Percentiles rank a stretch among this genome's conserved stretches.
phyloP scores from a whole-genome alignment of 2,888 invertebrate genomes.

The Graphium colonna region DNA sequence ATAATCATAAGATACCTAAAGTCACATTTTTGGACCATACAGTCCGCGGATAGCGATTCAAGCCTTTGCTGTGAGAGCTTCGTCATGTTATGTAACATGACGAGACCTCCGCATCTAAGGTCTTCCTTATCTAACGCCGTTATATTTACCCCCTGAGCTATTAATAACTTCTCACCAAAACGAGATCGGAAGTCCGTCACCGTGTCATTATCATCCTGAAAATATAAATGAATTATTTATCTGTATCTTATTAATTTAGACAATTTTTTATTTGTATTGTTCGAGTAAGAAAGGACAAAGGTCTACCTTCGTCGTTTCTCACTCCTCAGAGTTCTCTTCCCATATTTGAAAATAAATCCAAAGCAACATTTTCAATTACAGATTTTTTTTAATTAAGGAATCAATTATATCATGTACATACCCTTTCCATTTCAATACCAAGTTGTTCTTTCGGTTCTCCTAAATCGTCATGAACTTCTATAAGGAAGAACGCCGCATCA shows the following conservation, averaged over 20 bases:
- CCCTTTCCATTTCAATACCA: slow-evolving; percentile 86
- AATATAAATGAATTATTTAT: slow-evolving; percentile 9
- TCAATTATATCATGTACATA: slow-evolving; percentile 38
- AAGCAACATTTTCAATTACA: too few relatives aligned
- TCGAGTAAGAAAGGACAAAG: too few relatives aligned
- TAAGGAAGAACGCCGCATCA: slow-evolving; percentile 80
- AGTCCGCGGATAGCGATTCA: slow-evolving; percentile 82
- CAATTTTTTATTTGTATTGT: too few relatives aligned
- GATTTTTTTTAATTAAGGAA: too few relatives aligned
- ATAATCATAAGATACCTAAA: too few relatives aligned
- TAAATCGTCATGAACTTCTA: slow-evolving; percentile 87
- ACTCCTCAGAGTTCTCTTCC: too few relatives aligned
- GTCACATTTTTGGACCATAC: slow-evolving; percentile 88
- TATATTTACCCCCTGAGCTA: slow-evolving; percentile 84
- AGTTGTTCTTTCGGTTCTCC: slow-evolving; percentile 87
- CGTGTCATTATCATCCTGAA: slow-evolving; percentile 84
- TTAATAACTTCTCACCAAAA: slow-evolving; percentile 83
- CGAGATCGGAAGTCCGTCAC: slow-evolving; percentile 87
- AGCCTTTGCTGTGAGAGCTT: slow-evolving; percentile 77
- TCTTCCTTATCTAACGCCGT: slow-evolving; percentile 87
- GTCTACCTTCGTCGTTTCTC: too few relatives aligned
- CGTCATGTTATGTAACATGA: slow-evolving; percentile 83
- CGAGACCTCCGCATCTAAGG: slow-evolving; percentile 86
- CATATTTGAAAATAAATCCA: too few relatives aligned
- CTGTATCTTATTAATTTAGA: background rate